Percentiles rank a stretch among this genome's conserved stretches.
Conservation (phyloP, 1,140 invertebrate genomes). For the Bathynomus jamesi region DNA sequence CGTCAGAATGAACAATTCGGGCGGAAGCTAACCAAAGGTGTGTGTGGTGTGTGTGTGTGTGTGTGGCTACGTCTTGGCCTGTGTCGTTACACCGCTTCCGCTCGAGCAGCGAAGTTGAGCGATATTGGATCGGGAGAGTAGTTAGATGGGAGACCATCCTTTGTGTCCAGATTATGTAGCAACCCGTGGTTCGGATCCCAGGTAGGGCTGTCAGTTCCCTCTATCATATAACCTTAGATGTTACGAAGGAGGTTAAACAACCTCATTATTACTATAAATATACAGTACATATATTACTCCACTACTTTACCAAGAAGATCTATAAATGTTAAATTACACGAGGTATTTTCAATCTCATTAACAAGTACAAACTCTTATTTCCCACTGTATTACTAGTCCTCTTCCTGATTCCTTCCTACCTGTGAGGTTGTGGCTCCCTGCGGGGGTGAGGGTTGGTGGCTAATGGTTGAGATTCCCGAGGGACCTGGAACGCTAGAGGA, state of each 20-base stretch:
- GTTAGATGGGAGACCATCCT: no score
- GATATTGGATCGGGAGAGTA: no score
- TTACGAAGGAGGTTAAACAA: no score
- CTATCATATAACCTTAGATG: no score
- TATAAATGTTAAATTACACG: background rate
- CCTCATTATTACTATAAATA: background rate
- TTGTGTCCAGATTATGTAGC: no score
- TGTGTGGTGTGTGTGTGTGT: no score
- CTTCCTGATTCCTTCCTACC: no score
- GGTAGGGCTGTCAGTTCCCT: no score
- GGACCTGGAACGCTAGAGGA: slow-evolving; percentile 12
- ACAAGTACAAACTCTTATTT: background rate
- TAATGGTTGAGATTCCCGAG: slow-evolving; percentile 15
- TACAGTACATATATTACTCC: background rate
- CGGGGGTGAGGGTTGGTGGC: slow-evolving; percentile 11
- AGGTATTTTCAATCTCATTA: background rate
- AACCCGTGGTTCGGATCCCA: no score
- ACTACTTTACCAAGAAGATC: background rate
- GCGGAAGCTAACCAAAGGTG: background rate
- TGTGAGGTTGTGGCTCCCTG: background rate
- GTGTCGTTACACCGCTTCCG: background rate
- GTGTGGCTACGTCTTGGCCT: no score
- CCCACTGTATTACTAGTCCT: no score
- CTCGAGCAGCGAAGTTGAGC: background rate
- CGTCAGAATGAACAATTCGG: background rate